Conservation (phyloP, 1,140 invertebrate genomes). For the Drosophila asahinai region DNA sequence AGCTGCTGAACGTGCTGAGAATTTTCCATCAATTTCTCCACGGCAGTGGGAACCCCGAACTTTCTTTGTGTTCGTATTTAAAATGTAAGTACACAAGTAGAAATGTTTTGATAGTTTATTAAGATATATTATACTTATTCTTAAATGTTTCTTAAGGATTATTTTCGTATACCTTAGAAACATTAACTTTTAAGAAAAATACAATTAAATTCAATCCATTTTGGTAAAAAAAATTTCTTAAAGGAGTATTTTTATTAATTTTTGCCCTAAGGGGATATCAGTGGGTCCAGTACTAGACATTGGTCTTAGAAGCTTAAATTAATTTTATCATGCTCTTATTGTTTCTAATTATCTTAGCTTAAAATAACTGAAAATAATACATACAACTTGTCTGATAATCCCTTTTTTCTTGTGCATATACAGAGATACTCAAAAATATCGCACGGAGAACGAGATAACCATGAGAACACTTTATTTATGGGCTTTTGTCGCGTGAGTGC, state of each 20-base stretch:
- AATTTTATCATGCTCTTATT: not conserved
- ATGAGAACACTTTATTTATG: slow-evolving; percentile 76
- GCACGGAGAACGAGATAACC: slow-evolving; percentile 45
- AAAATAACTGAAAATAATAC: not conserved
- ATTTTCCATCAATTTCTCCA: slow-evolving; percentile 60
- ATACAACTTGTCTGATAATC: too few species aligned
- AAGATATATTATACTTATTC: not conserved
- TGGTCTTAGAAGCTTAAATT: not conserved
- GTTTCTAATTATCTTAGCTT: not conserved
- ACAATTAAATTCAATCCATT: not conserved
- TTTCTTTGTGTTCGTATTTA: slow-evolving; percentile 52
- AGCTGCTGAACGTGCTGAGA: slow-evolving; percentile 60
- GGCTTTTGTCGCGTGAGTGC: slow-evolving; percentile 72
- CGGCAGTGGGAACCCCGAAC: slow-evolving; percentile 56
- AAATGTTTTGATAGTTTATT: not conserved
- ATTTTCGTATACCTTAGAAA: too few species aligned
- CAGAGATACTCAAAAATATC: slow-evolving; percentile 35
- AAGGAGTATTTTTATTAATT: too few species aligned
- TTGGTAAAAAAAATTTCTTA: too few species aligned
- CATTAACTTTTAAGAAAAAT: not conserved
- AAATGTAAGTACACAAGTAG: slow-evolving; percentile 23
- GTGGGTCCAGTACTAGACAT: not conserved
- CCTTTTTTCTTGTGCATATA: slow-evolving; percentile 3
- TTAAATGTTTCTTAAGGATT: not conserved
- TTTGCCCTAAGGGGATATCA: too few species aligned